These are phyloP conservation scores for Pheucticus melanocephalus DNA, from an alignment of 2,113 vertebrate species.

Conservation along the genomic window DNA sequence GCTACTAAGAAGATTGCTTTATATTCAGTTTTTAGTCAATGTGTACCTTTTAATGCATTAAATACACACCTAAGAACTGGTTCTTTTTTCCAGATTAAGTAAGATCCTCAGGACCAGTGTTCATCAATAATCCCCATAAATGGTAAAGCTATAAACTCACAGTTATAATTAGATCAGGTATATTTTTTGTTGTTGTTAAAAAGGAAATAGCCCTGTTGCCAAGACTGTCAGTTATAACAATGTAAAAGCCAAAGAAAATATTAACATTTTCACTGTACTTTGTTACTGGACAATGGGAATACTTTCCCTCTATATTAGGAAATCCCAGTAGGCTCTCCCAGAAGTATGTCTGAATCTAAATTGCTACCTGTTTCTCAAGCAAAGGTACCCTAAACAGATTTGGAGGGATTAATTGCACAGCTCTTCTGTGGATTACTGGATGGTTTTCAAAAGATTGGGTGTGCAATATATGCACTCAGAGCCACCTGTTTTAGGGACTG, in stretches of 20 bases:
- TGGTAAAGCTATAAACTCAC: conserved; percentile 50
- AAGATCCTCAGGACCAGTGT: conserved; percentile 6
- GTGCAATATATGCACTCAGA: neutral
- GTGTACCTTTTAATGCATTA: neutral
- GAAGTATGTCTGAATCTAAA: neutral
- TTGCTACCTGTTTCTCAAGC: neutral
- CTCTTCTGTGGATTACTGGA: neutral
- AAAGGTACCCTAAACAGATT: neutral
- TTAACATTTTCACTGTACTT: conserved; percentile 63
- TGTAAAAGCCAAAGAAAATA: conserved; percentile 66
- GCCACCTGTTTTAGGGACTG: neutral
- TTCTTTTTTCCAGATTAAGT: conserved; percentile 22
- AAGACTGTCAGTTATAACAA: conserved; percentile 69
- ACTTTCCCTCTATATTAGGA: conserved; percentile 44
- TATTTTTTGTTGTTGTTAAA: conserved; percentile 67
- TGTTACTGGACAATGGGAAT: conserved; percentile 55
- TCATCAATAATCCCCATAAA: conserved; percentile 52
- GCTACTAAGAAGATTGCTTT: neutral
- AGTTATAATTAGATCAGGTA: conserved; percentile 72
- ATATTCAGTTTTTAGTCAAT: neutral
- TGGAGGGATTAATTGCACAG: neutral
- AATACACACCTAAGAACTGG: neutral
- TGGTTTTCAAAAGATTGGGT: neutral
- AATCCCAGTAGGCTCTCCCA: conserved; percentile 28
- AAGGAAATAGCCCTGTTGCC: conserved; percentile 58